Base-by-base conservation (phyloP, 92 coral and sea anemone genomes). In the Blastomussa wellsi region DNA sequence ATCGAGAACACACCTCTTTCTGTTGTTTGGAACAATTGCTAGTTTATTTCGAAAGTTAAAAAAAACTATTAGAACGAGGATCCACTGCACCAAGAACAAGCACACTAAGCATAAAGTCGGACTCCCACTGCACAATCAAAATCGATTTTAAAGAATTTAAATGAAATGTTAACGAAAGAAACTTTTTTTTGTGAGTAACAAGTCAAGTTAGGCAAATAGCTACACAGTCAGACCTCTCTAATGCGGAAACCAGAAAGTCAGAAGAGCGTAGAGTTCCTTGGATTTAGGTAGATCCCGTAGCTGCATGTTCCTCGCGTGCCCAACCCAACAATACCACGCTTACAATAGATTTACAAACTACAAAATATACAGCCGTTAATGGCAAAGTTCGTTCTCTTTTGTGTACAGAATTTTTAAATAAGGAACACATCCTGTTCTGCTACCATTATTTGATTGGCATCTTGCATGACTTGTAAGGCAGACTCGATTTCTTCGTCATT, bases 381-480 rank as follows among this genome's bases (percentile, higher is more conserved):
- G 24, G 20, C 52, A 36, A 44, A 3, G 79, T 41, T 32, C 59
- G 59, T 48, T 67, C 22, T 6, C n/a, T 31, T 26, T 20, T 81
- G 52, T 3, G n/a, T 26, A 24, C 39, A 82, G 22, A 26, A n/a
- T 22, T 33, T 11, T 86, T 84, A 95, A 74, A 95, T 92, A 24
- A 92, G 93, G 90, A 94, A 91, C 0, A 94, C 92, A 35, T 78
- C 79, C 15, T 88, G 91, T 9, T 92, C 95, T 8, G 98, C 90
- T 29, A 93, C 95, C 88, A 92, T 90, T 3, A 96, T 88, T 81
- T 96, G 94, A 80, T 96, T 96, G 16, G 94, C 98, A 31, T 94
- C 92, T 72, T 94, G 92, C 99, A 96, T 96, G 86, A 88, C 90
- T 64, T 91, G 78, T 49, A 96, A 73, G 15, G 96, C 98, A 26